Conservation (phyloP, 2,113 vertebrate species). For the Ceuthmochares aereus region DNA sequence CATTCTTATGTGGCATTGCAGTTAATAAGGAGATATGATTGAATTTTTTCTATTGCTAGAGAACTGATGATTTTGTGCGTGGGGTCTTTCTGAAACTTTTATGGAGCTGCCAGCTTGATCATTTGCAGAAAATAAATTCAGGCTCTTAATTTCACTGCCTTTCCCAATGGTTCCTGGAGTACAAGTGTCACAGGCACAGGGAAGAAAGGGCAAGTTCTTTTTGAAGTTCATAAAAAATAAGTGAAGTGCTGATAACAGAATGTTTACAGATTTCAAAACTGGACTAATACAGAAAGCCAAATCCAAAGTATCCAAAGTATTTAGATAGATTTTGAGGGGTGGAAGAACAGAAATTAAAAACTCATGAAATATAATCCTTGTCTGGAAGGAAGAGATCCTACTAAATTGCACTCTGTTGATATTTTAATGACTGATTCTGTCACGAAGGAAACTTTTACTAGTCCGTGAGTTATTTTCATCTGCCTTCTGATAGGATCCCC, state of each 20-base stretch:
- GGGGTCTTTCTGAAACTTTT: background rate
- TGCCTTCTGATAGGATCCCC: background rate
- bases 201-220: background rate
- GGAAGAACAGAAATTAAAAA: background rate
- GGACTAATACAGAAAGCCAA: background rate
- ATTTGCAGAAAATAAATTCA: background rate
- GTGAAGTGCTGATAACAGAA: background rate
- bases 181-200: background rate
- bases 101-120: background rate
- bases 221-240: background rate
- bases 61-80: background rate
- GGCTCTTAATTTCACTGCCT: background rate
- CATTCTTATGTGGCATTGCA: background rate
- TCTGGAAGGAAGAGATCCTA: background rate
- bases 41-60: background rate
- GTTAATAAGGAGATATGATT: background rate
- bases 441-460: background rate
- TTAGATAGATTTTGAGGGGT: background rate
- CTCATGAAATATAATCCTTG: background rate
- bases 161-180: background rate
- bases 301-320: background rate
- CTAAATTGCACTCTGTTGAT: background rate
- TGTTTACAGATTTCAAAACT: conserved; percentile 23
- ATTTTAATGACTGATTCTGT: background rate
- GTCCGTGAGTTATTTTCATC: background rate